Base-by-base conservation (phyloP, 2,113 vertebrate genomes). In the Hemiscyllium ocellatum region DNA sequence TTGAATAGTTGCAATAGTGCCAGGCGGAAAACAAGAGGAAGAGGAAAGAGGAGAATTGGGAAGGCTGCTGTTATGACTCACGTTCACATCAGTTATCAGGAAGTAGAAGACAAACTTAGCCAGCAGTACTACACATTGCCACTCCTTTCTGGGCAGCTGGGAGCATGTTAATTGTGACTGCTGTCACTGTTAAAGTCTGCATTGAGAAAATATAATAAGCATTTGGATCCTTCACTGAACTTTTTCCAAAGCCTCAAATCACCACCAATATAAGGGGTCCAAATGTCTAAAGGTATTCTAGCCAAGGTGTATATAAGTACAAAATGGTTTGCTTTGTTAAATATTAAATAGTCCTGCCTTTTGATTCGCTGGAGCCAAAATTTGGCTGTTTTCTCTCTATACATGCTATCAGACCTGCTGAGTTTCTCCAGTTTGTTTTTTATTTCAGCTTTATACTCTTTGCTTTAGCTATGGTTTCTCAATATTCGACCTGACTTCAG, bases 21-120 rank as follows among this genome's bases (percentile, higher is more conserved):
- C 97, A 98, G 97, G 97, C 98, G 98, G 98, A 98, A 98, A 97
- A 97, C 97, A 96, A 97, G 96, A 97, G 98, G 97, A 97, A 97
- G 97, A 96, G 98, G 98, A 98, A 98, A 96, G 80, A 90, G 42
- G 96, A 87, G 96, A 93, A 12, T 76, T 96, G 0, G 96, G 97
- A 97, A 97, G 97, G 96, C 97, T 97, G 97, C 97, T 97, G 97
- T 96, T 97, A 96, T 97, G 97, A 98, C 97, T 98, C 96, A 96
- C 96, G 96, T 96, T 96, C 96, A 97, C 97, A 96, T 97, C 97
- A 97, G 97, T 97, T 97, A 97, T 97, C 98, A 97, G 98, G 98
- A 98, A 98, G 97, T 96, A 96, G 96, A 68, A 96, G 96, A 12
- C 96, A 66, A 78, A 95, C 69, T 70, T 80, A 20, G 90, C 95